Evolutionary conservation across 2,797 vertebrate genomes (phyloP).

Genomic region (Podargus strigoides): DNA sequence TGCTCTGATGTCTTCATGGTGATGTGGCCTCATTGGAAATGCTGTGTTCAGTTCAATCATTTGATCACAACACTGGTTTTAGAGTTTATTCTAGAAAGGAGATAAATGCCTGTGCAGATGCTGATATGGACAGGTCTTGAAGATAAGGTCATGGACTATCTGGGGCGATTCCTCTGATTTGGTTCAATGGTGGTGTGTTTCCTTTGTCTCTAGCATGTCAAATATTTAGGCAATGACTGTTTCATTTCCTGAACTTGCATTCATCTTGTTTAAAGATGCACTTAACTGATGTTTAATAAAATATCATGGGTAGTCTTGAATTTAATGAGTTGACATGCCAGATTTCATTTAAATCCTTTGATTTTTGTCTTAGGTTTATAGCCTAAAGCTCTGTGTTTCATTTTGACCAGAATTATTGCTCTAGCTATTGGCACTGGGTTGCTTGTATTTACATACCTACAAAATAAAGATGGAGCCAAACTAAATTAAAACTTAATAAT

Average conservation of each 20-base stretch:
- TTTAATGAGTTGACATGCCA: constrained; percentile 12
- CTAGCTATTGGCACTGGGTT: constrained; percentile 13
- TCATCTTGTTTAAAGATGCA: constrained; percentile 14
- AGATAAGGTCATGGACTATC: background rate
- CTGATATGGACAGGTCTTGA: background rate
- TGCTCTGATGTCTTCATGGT: background rate
- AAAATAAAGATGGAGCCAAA: constrained; percentile 41
- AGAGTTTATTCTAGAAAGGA: background rate
- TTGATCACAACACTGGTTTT: background rate
- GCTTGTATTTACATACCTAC: constrained; percentile 37
- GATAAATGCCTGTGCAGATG: background rate
- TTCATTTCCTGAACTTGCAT: constrained; percentile 46
- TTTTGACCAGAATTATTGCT: constrained; percentile 42
- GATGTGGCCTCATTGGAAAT: background rate
- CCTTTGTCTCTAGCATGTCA: background rate
- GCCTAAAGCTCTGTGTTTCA: constrained; percentile 12
- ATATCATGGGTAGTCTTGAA: background rate
- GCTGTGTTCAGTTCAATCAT: background rate
- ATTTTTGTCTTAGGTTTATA: constrained; percentile 45
- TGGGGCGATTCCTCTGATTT: background rate
- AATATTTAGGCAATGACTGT: background rate
- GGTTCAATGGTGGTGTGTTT: background rate
- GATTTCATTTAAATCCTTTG: constrained; percentile 41
- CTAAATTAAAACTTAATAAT: constrained; percentile 31
- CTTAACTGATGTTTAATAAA: constrained; percentile 28